Evolutionary conservation across 2,797 vertebrate genomes (phyloP).

Genomic region (Rhadinocentrus ornatus): DNA sequence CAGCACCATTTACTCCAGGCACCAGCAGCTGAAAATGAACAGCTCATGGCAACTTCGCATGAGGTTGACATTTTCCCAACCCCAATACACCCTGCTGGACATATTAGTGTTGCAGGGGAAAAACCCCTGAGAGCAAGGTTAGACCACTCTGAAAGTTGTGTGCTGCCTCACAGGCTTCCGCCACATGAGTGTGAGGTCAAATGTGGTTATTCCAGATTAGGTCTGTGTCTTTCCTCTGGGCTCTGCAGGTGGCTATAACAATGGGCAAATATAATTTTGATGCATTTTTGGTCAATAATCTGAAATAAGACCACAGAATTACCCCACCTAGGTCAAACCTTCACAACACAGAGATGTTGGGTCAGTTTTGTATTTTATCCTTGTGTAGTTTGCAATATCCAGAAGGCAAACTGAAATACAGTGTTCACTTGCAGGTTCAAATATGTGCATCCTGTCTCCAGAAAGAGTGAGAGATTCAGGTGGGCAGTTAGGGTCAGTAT

Average conservation of each 20-base stretch:
- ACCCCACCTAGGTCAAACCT: slow-evolving; percentile 25
- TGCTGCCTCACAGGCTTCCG: slow-evolving; percentile 64
- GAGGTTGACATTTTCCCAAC: slow-evolving; percentile 78
- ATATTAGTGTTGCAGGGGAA: slow-evolving; percentile 64
- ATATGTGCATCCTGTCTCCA: slow-evolving; percentile 17
- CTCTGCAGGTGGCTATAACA: slow-evolving; percentile 56
- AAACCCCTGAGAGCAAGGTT: slow-evolving; percentile 79
- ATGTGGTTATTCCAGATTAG: slow-evolving; percentile 60
- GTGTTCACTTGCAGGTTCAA: slow-evolving; percentile 50
- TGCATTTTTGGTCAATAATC: slow-evolving; percentile 73
- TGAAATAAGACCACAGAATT: slow-evolving; percentile 58
- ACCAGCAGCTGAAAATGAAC: slow-evolving; percentile 72
- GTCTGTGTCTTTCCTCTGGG: slow-evolving; percentile 73
- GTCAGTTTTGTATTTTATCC: slow-evolving; percentile 57
- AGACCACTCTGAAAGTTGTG: slow-evolving; percentile 67
- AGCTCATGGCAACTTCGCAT: slow-evolving; percentile 73
- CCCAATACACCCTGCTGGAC: slow-evolving; percentile 68
- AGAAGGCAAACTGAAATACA: no score
- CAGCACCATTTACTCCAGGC: slow-evolving; percentile 59
- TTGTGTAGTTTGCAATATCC: slow-evolving; percentile 52
- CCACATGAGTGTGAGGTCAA: slow-evolving; percentile 76
- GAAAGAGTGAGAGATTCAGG: slow-evolving; percentile 32
- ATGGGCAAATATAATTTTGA: slow-evolving; percentile 54
- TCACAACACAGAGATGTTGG: slow-evolving; percentile 39
- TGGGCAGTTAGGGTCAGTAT: slow-evolving; percentile 54